A percentile compares a stretch with the other conserved stretches of the same genome.
phyloP scores from a whole-genome alignment of 1,140 invertebrate species.

The Lineus longissimus region DNA sequence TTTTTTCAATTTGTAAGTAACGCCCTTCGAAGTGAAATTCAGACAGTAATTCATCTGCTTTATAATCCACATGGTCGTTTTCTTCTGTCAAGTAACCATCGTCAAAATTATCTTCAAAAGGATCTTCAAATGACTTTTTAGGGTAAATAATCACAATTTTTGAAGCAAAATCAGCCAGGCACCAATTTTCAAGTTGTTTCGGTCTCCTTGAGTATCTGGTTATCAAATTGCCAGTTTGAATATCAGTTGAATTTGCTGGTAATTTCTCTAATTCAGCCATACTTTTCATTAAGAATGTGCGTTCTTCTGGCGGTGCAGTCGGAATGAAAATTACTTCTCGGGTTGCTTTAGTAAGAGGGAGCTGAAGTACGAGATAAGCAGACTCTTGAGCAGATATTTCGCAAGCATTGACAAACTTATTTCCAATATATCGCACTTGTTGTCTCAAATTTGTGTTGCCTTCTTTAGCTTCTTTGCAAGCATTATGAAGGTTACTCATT shows the following conservation, averaged over 20 bases:
- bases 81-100: background rate
- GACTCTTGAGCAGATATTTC: slow-evolving; percentile 1
- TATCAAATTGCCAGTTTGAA: background rate
- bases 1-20: no score
- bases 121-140: background rate
- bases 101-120: no score
- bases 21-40: no score
- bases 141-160: background rate
- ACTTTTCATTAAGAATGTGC: background rate
- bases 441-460: background rate
- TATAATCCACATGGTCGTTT: background rate
- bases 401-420: background rate
- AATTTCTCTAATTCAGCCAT: background rate
- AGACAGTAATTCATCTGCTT: background rate
- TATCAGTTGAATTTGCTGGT: background rate
- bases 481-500: background rate
- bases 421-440: slow-evolving; percentile 2
- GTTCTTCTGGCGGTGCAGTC: background rate
- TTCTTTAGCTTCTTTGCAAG: slow-evolving; percentile 3
- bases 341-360: background rate
- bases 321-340: background rate
- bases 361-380: background rate
- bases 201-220: background rate
- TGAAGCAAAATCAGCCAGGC: background rate
- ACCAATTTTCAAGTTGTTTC: background rate